These are phyloP conservation scores for Eristalinus aeneus DNA, from an alignment of 2,888 invertebrate species.

Conservation along the genomic window DNA sequence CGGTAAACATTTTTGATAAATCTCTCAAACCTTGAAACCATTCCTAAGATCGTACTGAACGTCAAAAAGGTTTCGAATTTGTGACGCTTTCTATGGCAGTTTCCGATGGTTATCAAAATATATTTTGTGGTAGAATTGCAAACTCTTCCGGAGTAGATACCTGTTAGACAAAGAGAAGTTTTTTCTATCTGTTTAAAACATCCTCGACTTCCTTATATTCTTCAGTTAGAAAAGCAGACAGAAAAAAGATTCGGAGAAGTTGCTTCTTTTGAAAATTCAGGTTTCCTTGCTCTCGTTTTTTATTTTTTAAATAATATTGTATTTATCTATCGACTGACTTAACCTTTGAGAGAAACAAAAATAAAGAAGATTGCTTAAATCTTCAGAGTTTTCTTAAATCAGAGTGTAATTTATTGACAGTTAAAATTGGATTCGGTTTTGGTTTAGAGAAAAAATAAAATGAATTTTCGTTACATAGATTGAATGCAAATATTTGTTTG, in stretches of 20 bases:
- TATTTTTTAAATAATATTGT: too few relatives aligned
- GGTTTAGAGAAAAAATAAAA: neutral
- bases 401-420: neutral
- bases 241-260: neutral
- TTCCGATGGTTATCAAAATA: too few relatives aligned
- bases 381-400: constrained; percentile 1
- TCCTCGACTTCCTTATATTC: constrained; percentile 17
- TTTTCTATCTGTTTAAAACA: neutral
- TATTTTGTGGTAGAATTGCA: neutral
- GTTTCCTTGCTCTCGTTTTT: neutral
- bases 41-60: too few relatives aligned
- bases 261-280: constrained; percentile 22
- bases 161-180: neutral
- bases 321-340: constrained; percentile 35
- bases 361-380: neutral
- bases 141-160: neutral
- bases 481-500: neutral
- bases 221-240: neutral
- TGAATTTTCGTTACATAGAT: neutral
- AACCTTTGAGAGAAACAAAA: constrained; percentile 19
- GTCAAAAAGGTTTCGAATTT: too few relatives aligned
- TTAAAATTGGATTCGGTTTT: neutral
- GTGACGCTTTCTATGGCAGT: too few relatives aligned
- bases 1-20: too few relatives aligned
- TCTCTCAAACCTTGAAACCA: too few relatives aligned